Evolutionary conservation across 1,140 invertebrate genomes (phyloP).

Genomic region (Drosophila pectinifera): DNA sequence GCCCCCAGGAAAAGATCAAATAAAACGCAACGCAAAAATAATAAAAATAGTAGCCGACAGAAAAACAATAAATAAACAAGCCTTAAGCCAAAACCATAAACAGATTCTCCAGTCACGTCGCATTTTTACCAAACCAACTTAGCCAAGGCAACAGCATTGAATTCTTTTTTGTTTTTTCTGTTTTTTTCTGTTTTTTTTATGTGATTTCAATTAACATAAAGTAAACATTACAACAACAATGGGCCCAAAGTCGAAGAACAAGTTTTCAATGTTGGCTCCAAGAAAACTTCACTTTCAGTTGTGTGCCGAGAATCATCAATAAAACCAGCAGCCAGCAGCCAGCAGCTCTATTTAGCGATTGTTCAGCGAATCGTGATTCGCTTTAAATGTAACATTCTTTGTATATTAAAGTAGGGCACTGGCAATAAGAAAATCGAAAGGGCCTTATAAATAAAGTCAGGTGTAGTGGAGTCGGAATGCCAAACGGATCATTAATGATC

Average conservation of each 20-base stretch:
- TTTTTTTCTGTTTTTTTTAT: slow-evolving; percentile 26
- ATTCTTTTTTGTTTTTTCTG: slow-evolving; percentile 30
- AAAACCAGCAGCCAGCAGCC: too few species aligned
- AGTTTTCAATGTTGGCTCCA: slow-evolving; percentile 19
- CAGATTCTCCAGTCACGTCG: slow-evolving; percentile 47
- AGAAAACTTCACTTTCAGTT: slow-evolving; percentile 36
- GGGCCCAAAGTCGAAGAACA: slow-evolving; percentile 13
- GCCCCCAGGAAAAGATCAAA: not conserved
- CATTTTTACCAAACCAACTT: slow-evolving; percentile 35
- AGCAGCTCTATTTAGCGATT: slow-evolving; percentile 17
- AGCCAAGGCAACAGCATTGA: slow-evolving; percentile 46
- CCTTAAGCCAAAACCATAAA: slow-evolving; percentile 27
- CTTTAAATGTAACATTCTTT: slow-evolving; percentile 19
- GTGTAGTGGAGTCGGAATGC: slow-evolving; percentile 6
- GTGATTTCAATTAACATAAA: slow-evolving; percentile 45
- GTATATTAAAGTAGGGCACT: slow-evolving; percentile 5
- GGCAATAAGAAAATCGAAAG: slow-evolving; percentile 4
- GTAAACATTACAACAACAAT: slow-evolving; percentile 25
- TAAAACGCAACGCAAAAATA: not conserved
- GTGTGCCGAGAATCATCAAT: slow-evolving; percentile 40
- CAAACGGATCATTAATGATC: not conserved
- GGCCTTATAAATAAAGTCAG: not conserved
- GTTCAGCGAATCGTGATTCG: slow-evolving; percentile 1
- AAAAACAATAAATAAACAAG: too few species aligned
- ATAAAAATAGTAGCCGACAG: slow-evolving; percentile 4